phyloP scores from a whole-genome alignment of 64 coral and sea anemone species.

The Trachythela sp. region DNA sequence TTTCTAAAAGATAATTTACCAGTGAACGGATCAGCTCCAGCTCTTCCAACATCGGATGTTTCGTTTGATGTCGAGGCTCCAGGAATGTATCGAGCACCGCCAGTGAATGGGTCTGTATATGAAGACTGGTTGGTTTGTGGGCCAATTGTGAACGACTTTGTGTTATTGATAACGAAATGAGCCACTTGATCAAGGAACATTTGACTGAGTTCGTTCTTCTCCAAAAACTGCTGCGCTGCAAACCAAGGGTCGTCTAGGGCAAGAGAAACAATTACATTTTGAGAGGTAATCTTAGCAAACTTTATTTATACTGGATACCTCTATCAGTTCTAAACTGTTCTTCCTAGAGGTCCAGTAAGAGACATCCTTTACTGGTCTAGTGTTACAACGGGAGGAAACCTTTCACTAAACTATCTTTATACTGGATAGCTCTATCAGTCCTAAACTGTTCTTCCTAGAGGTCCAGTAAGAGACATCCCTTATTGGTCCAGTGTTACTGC shows the following conservation, averaged over 20 bases:
- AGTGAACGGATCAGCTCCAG: conserved; percentile 69
- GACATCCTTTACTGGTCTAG: too few relatives aligned
- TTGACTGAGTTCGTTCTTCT: conserved; percentile 82
- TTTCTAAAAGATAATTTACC: conserved; percentile 14
- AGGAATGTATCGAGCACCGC: conserved; percentile 55
- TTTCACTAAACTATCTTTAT: too few relatives aligned
- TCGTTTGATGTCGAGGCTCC: conserved; percentile 37
- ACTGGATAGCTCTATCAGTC: too few relatives aligned
- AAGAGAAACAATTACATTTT: not conserved
- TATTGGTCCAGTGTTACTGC: too few relatives aligned
- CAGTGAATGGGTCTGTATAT: conserved; percentile 70
- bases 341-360: too few relatives aligned
- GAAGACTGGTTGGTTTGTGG: conserved; percentile 26
- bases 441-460: too few relatives aligned
- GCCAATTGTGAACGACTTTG: conserved; percentile 78
- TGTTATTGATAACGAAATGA: conserved; percentile 87
- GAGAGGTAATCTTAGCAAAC: too few relatives aligned
- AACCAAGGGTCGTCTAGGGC: conserved; percentile 91
- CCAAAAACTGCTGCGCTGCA: conserved; percentile 92
- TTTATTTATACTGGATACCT: too few relatives aligned
- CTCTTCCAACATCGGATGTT: conserved; percentile 14
- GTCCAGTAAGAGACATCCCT: too few relatives aligned
- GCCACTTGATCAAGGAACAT: conserved; percentile 97
- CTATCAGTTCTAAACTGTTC: not conserved
- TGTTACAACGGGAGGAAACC: too few relatives aligned